Evolutionary conservation across 2,888 invertebrate species (phyloP).

Genomic region (Notodonta dromedarius): DNA sequence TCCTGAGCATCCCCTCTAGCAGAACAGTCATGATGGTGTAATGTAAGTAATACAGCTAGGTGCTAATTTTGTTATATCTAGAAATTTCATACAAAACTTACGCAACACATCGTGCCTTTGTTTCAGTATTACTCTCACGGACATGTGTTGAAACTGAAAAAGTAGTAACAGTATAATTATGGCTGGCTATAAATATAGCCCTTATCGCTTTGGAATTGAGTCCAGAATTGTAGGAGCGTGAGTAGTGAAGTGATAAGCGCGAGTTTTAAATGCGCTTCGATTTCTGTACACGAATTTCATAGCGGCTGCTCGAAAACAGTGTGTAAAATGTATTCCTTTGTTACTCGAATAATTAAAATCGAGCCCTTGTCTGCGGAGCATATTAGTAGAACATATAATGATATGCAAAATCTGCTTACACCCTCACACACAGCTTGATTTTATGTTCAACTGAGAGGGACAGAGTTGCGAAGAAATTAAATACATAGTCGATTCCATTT

Average conservation of each 20-base stretch:
- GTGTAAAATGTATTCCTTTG: too few species aligned
- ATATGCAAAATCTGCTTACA: too few species aligned
- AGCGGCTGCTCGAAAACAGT: neutral
- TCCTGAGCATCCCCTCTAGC: too few species aligned
- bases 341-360: too few species aligned
- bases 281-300: neutral
- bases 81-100: constrained; percentile 22
- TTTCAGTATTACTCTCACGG: constrained; percentile 18
- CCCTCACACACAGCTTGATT: too few species aligned
- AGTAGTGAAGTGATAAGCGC: constrained; percentile 21
- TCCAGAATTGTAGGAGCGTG: constrained; percentile 18
- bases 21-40: too few species aligned
- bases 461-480: too few species aligned
- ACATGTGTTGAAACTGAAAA: constrained; percentile 28
- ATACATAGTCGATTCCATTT: too few species aligned
- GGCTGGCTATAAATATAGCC: constrained; percentile 8
- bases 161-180: constrained; percentile 33
- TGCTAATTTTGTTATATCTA: constrained; percentile 13
- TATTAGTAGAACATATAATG: too few species aligned
- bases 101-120: constrained; percentile 17
- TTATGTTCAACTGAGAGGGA: too few species aligned
- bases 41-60: neutral
- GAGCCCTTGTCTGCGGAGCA: too few species aligned
- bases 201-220: constrained; percentile 26
- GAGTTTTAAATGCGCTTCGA: constrained; percentile 16